phyloP scores from a whole-genome alignment of 1,140 invertebrate species.

The Onthophagus taurus region DNA sequence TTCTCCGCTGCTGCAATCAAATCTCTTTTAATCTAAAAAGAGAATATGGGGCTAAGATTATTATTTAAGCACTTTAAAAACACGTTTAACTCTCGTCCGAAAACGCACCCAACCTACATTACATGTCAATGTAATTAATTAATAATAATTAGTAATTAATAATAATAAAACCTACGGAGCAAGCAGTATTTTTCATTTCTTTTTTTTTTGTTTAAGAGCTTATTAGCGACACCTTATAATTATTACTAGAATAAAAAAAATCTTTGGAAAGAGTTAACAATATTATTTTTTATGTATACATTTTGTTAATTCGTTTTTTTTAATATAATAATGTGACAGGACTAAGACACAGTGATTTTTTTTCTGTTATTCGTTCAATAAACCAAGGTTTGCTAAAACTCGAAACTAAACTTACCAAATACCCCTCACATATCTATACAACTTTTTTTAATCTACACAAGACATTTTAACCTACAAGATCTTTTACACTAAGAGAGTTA shows the following conservation, averaged over 20 bases:
- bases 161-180: conserved; percentile 19
- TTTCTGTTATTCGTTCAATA: conserved; percentile 34
- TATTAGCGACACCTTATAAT: conserved; percentile 31
- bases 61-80: not conserved
- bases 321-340: conserved; percentile 34
- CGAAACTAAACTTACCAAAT: too few species aligned
- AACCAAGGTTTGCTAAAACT: conserved; percentile 7
- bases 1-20: not conserved
- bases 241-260: conserved; percentile 36
- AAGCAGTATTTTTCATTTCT: too few species aligned
- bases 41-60: conserved; percentile 10
- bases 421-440: too few species aligned
- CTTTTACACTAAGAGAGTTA: too few species aligned
- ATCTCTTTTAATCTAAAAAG: conserved; percentile 7
- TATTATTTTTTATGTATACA: conserved; percentile 37
- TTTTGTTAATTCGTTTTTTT: conserved; percentile 39
- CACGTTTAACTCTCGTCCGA: conserved; percentile 5
- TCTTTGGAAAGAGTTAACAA: conserved; percentile 39
- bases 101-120: conserved; percentile 13
- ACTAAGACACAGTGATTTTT: conserved; percentile 39
- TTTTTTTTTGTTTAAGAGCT: conserved; percentile 24
- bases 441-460: too few species aligned
- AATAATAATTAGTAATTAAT: too few species aligned
- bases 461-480: too few species aligned
- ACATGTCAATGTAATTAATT: conserved; percentile 4